A percentile compares a stretch with the other conserved stretches of the same genome.
These are phyloP conservation scores for Tamandua tetradactyla DNA, from an alignment of 2,797 vertebrate genomes.

Conservation along the genomic window DNA sequence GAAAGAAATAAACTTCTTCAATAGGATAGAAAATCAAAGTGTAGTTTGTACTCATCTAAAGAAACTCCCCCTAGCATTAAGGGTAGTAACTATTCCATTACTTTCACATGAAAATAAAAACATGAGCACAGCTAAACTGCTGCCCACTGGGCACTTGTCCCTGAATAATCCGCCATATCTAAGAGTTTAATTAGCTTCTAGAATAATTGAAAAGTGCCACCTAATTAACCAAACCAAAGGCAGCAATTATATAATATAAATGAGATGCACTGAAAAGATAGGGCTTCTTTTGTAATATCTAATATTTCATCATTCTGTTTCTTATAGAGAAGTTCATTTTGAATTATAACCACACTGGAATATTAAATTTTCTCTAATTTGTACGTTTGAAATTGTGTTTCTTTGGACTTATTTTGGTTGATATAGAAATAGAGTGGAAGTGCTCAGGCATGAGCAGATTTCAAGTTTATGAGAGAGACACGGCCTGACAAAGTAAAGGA, in stretches of 20 bases:
- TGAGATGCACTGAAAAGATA: background rate
- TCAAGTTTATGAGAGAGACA: background rate
- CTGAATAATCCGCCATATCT: background rate
- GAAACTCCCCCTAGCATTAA: background rate
- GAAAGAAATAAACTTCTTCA: background rate
- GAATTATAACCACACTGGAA: background rate
- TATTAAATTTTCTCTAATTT: background rate
- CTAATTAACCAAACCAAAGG: background rate
- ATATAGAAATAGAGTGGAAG: background rate
- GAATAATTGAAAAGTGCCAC: background rate
- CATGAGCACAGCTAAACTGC: background rate
- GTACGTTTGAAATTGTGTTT: background rate
- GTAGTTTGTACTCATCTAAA: background rate
- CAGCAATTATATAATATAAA: background rate
- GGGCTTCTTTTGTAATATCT: background rate
- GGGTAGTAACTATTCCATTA: background rate
- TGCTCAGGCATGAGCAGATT: background rate
- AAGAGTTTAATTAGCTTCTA: background rate
- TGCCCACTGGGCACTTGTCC: background rate
- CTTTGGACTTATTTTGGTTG: background rate
- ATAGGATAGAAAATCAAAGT: background rate
- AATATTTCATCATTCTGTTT: background rate
- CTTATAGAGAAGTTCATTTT: background rate
- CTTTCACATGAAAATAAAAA: background rate
- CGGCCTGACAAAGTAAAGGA: background rate